Evolutionary conservation across 1,140 invertebrate species (phyloP).

Genomic region (Lethrus apterus): DNA sequence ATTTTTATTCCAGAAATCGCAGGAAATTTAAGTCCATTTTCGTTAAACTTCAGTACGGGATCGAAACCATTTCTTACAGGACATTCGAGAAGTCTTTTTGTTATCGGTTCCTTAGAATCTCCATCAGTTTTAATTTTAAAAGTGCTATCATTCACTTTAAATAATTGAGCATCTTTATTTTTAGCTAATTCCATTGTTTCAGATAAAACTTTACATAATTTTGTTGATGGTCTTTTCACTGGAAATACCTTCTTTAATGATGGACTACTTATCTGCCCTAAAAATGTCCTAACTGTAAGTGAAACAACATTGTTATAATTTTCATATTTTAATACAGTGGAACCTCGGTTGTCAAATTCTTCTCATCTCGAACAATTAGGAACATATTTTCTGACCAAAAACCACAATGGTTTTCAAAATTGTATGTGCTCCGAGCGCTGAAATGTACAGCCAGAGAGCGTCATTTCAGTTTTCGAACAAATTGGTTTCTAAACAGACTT

Average conservation of each 20-base stretch:
- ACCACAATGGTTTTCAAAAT: too few relatives aligned
- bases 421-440: too few relatives aligned
- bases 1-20: background rate
- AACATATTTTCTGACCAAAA: too few relatives aligned
- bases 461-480: too few relatives aligned
- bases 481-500: too few relatives aligned
- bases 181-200: slow-evolving; percentile 9
- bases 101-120: background rate
- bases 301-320: too few relatives aligned
- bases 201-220: slow-evolving; percentile 7
- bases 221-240: slow-evolving; percentile 4
- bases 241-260: slow-evolving; percentile 1
- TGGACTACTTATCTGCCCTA: slow-evolving; percentile 1
- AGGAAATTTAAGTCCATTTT: background rate
- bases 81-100: slow-evolving; percentile 7
- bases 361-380: too few relatives aligned
- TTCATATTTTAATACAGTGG: too few relatives aligned
- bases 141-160: slow-evolving; percentile 6
- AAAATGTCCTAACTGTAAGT: too few relatives aligned
- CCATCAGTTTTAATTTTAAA: slow-evolving; percentile 8
- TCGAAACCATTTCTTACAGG: background rate
- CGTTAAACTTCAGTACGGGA: background rate
- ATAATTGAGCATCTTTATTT: slow-evolving; percentile 5
- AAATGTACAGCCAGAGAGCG: too few relatives aligned
- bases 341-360: too few relatives aligned